Base-by-base conservation (phyloP, 2,797 vertebrate species). In the Ibycter americanus region DNA sequence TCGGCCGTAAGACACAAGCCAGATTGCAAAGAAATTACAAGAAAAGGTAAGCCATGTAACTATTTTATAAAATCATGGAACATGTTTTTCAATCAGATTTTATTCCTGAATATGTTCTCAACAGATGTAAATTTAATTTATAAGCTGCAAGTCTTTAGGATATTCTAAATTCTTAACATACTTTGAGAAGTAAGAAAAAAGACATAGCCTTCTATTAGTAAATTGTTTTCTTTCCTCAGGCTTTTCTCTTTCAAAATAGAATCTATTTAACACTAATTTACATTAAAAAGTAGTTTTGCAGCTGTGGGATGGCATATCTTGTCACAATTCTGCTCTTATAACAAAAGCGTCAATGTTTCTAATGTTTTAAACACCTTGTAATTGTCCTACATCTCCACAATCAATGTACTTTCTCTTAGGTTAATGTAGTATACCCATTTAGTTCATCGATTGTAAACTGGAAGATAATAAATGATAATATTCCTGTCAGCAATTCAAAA, bases 161-260 rank as follows among this genome's bases (percentile, higher is more conserved):
- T 65, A 56, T 66, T 56, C 38, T 56, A 77, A 87, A 56, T 84
- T 83, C 56, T 72, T 52, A 56, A 17, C 14, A 40, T 66, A 78
- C 27, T 36, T 44, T 59, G 38, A 79, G 31, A 87, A 95, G 63
- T 52, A 32, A 84, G 56, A 83, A 94, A 87, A 66, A 91, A 91
- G 38, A 40, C 23, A 63, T 8, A 80, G 9, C 8, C 26, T 92
- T 86, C 31, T 73, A 66, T 90, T 92, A 81, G 59, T 19, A 88
- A 83, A 78, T 62, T 67, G 14, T 20, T 86, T 96, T 80, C n/a
- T 83, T 70, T 86, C 87, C 63, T 84, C 34, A 25, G 52, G 81
- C 25, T 77, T 14, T 92, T 80, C 82, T 80, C 62, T 95, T 95
- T 51, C 70, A 93, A 93, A 94, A 78, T 40, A 78, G 36, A 91